Percentiles rank a stretch among this genome's conserved stretches.
These are phyloP conservation scores for Drosophila sucinea DNA, from an alignment of 1,140 invertebrate species.

Conservation along the genomic window DNA sequence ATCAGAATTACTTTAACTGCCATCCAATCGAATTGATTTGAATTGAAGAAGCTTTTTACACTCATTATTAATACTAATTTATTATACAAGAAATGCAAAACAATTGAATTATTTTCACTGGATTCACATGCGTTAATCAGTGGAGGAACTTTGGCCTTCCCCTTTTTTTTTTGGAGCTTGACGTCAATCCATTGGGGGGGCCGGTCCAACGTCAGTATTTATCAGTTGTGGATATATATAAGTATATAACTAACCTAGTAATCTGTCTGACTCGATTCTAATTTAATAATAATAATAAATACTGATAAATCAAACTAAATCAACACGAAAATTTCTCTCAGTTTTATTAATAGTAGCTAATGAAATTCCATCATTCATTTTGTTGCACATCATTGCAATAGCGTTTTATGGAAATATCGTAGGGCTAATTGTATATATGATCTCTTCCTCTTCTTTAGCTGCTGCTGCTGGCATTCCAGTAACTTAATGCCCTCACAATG, in stretches of 20 bases:
- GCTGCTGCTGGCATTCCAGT: conserved; percentile 16
- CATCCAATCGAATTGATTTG: conserved; percentile 34
- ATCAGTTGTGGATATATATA: conserved; percentile 4
- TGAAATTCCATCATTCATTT: background rate
- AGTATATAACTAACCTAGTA: background rate
- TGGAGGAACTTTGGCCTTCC: conserved; percentile 23
- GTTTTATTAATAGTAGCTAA: background rate
- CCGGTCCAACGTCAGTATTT: conserved; percentile 11
- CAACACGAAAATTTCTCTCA: background rate
- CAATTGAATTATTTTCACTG: conserved; percentile 35
- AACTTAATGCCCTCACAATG: conserved; percentile 51
- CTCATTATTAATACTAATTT: conserved; percentile 19
- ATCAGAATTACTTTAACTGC: conserved; percentile 13
- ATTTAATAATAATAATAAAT: background rate
- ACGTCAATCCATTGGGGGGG: background rate
- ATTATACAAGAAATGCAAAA: conserved; percentile 11
- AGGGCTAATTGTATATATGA: conserved; percentile 57
- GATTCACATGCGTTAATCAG: conserved; percentile 47
- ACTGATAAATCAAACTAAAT: conserved; percentile 11
- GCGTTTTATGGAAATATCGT: conserved; percentile 44
- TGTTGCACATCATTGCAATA: conserved; percentile 5
- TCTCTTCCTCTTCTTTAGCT: conserved; percentile 40
- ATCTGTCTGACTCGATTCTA: background rate
- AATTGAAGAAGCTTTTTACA: conserved; percentile 24
- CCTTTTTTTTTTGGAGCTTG: background rate